phyloP scores from a whole-genome alignment of 2,113 vertebrate species.

The Peucedramus taeniatus region DNA sequence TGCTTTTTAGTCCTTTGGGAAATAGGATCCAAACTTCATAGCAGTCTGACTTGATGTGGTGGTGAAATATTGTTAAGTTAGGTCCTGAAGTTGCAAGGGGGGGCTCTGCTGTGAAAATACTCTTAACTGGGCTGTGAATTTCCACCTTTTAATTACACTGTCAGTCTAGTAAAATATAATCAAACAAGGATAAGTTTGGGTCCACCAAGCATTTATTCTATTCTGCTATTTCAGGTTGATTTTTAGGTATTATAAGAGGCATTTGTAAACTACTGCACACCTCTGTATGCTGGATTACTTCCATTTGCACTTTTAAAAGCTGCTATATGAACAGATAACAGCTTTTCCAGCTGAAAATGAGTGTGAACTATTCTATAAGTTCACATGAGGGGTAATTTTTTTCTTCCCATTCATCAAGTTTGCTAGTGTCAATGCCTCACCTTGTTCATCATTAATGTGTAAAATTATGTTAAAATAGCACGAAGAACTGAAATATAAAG shows the following conservation, averaged over 20 bases:
- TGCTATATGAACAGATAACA: neutral
- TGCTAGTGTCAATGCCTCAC: neutral
- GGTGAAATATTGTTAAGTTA: neutral
- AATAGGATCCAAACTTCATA: neutral
- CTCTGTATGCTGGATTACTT: neutral
- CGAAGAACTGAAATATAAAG: neutral
- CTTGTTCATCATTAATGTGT: neutral
- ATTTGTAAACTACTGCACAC: neutral
- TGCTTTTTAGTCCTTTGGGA: neutral
- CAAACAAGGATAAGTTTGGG: neutral
- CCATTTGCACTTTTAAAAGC: conserved; percentile 15
- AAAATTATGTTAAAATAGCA: neutral
- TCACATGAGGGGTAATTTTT: neutral
- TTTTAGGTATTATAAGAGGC: neutral
- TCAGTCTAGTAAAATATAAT: neutral
- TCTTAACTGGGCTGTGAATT: neutral
- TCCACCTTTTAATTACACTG: neutral
- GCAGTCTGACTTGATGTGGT: neutral
- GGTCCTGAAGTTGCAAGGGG: neutral
- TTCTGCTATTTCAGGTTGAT: neutral
- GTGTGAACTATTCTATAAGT: neutral
- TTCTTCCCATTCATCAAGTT: neutral
- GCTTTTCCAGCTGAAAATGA: conserved; percentile 27
- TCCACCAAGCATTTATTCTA: neutral
- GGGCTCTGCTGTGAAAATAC: neutral